Conservation (phyloP, 1,140 invertebrate genomes). For the Phocides pigmalion region DNA sequence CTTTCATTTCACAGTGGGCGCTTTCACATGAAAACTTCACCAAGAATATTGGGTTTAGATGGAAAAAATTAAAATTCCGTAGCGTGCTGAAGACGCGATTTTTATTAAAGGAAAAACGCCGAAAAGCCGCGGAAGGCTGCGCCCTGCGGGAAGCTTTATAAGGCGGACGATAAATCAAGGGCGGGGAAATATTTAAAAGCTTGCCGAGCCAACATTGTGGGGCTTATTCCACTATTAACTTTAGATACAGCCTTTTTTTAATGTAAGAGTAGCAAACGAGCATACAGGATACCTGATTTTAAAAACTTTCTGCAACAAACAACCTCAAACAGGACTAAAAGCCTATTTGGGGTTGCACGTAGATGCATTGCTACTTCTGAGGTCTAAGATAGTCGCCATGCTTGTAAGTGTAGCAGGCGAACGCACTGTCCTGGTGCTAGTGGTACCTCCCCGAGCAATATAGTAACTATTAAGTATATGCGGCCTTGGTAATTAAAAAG, state of each 20-base stretch:
- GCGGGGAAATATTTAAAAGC: conserved; percentile 77
- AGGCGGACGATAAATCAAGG: conserved; percentile 76
- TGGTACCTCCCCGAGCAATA: no score
- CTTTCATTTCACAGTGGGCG: conserved; percentile 65
- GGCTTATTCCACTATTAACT: conserved; percentile 43
- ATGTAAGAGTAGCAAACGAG: neutral
- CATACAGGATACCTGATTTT: no score
- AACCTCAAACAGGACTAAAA: no score
- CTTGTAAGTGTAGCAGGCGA: no score
- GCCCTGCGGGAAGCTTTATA: conserved; percentile 76
- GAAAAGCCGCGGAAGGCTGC: conserved; percentile 63
- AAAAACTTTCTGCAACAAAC: no score
- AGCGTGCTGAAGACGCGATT: conserved; percentile 64
- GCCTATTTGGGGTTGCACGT: no score
- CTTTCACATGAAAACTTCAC: conserved; percentile 52
- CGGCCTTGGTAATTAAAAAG: no score
- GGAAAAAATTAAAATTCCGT: conserved; percentile 71
- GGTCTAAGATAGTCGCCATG: no score
- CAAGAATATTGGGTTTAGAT: conserved; percentile 61
- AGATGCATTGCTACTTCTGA: no score
- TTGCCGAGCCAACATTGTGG: conserved; percentile 61
- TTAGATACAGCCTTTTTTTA: conserved; percentile 7
- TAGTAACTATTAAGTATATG: no score
- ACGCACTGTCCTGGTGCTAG: no score
- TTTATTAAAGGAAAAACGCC: conserved; percentile 77